Evolutionary conservation across 2,113 vertebrate genomes (phyloP).

Genomic region (Reinhardtius hippoglossoides): DNA sequence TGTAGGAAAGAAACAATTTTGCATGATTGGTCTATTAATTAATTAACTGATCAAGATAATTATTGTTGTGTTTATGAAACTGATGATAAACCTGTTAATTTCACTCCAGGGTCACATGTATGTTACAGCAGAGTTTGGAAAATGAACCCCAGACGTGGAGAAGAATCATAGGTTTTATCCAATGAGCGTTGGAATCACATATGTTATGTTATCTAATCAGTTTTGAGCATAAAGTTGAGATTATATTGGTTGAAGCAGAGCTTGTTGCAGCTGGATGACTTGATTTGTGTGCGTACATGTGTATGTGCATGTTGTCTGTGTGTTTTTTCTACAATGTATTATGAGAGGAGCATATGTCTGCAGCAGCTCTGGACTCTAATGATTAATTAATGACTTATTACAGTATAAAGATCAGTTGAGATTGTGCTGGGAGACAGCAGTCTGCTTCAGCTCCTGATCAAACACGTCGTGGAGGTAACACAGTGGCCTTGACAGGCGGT

Average conservation of each 20-base stretch:
- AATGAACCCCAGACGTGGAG: conserved; percentile 20
- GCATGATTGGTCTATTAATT: too few relatives aligned
- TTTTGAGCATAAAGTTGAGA: background rate
- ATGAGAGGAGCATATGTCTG: conserved; percentile 38
- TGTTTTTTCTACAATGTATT: conserved; percentile 27
- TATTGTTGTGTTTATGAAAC: background rate
- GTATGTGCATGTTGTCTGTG: background rate
- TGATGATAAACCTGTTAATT: conserved; percentile 8
- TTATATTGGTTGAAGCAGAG: background rate
- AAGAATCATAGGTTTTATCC: background rate
- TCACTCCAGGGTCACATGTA: background rate
- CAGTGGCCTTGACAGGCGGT: conserved; percentile 19
- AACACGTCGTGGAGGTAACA: conserved; percentile 36
- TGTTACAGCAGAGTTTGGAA: background rate
- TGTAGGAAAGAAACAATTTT: too few relatives aligned
- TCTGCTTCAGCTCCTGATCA: conserved; percentile 45
- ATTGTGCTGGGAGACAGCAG: conserved; percentile 36
- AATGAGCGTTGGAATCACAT: background rate
- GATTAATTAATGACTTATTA: conserved; percentile 42
- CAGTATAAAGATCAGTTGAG: conserved; percentile 43
- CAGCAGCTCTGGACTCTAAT: conserved; percentile 44
- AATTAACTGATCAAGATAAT: too few relatives aligned
- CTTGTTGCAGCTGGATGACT: conserved; percentile 4
- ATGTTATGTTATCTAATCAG: conserved; percentile 24
- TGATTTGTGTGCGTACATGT: background rate